These are phyloP conservation scores for Ichneumoninae sp. DNA, from an alignment of 2,888 invertebrate genomes.

Conservation along the genomic window DNA sequence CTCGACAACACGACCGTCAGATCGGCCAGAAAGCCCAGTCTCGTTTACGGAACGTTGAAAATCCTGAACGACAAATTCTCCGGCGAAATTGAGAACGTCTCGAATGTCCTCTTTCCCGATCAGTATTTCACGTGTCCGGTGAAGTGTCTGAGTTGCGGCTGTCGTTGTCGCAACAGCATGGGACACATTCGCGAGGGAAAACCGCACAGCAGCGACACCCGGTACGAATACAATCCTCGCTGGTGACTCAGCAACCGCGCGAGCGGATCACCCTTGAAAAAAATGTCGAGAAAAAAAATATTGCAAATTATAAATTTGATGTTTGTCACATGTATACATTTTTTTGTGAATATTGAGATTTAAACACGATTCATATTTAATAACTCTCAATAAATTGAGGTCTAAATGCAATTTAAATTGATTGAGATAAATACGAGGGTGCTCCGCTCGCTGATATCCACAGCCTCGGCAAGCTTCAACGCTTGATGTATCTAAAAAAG, in stretches of 20 bases:
- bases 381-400: no score
- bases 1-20: constrained; percentile 90
- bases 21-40: constrained; percentile 88
- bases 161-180: constrained; percentile 88
- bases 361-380: background rate
- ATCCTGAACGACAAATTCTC: constrained; percentile 91
- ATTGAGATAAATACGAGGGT: background rate
- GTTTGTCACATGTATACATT: no score
- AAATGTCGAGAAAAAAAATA: background rate
- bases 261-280: background rate
- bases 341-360: no score
- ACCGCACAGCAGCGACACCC: constrained; percentile 85
- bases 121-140: constrained; percentile 92
- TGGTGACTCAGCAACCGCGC: background rate
- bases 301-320: background rate
- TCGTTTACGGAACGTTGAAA: constrained; percentile 89
- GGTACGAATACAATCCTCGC: constrained; percentile 70
- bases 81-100: constrained; percentile 87
- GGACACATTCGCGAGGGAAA: constrained; percentile 88
- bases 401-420: background rate
- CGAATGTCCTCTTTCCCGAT: constrained; percentile 89
- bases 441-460: background rate
- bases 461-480: constrained; percentile 7
- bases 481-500: constrained; percentile 37
- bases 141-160: constrained; percentile 89